These are phyloP conservation scores for Pectinophora gossypiella DNA, from an alignment of 1,140 invertebrate species.

Conservation along the genomic window DNA sequence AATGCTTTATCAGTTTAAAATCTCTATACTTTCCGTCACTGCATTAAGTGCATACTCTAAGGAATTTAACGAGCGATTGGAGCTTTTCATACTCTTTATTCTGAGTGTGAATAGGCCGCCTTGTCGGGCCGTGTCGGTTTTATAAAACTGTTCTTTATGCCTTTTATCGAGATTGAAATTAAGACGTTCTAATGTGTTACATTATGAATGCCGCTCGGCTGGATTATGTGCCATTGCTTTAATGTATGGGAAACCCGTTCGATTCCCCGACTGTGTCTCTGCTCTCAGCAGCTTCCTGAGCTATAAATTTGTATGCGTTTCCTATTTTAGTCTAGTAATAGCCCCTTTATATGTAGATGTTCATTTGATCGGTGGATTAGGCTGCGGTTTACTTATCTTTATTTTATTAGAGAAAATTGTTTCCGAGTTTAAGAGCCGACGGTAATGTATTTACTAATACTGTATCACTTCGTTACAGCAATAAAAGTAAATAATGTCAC, in stretches of 20 bases:
- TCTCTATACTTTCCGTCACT: too few relatives aligned
- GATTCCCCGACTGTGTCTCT: background rate
- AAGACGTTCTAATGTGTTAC: constrained; percentile 50
- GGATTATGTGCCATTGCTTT: constrained; percentile 17
- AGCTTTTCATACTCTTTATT: too few relatives aligned
- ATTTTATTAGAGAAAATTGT: background rate
- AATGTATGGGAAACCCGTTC: constrained; percentile 8
- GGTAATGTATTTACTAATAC: background rate
- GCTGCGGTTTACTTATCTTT: background rate
- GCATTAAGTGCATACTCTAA: too few relatives aligned
- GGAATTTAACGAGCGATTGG: too few relatives aligned
- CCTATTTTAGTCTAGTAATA: background rate
- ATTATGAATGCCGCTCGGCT: constrained; percentile 15
- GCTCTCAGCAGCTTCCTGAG: background rate
- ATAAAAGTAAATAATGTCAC: background rate
- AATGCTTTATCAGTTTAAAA: too few relatives aligned
- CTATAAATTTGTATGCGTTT: background rate
- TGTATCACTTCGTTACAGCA: too few relatives aligned
- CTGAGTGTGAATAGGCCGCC: background rate
- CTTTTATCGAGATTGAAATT: constrained; percentile 56
- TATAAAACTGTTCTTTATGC: constrained; percentile 52
- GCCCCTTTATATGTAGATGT: too few relatives aligned
- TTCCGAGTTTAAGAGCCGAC: background rate
- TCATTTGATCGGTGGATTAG: background rate
- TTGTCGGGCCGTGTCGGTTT: constrained; percentile 19